Evolutionary conservation across 2,113 vertebrate species (phyloP).

Genomic region (Cephalopterus ornatus): DNA sequence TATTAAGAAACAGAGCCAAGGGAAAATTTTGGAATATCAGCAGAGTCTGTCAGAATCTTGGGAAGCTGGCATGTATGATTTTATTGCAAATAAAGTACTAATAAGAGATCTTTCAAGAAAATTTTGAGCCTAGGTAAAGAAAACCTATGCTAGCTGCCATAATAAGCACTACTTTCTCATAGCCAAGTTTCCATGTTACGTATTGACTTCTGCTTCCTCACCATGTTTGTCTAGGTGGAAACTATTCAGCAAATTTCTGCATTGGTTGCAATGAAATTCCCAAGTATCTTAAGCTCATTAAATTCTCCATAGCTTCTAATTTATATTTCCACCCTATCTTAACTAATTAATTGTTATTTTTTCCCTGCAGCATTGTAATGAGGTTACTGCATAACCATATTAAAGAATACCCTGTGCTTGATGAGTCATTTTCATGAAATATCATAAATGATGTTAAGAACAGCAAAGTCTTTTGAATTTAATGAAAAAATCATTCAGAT

Average conservation of each 20-base stretch:
- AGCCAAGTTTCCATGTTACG: neutral
- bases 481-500: neutral
- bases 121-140: neutral
- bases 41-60: neutral
- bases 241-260: neutral
- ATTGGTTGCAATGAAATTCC: neutral
- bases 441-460: neutral
- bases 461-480: neutral
- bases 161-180: neutral
- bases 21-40: neutral
- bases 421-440: conserved; percentile 38
- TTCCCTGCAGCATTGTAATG: neutral
- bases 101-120: neutral
- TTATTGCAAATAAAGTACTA: neutral
- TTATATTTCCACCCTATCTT: neutral
- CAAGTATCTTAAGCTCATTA: neutral
- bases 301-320: neutral
- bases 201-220: neutral
- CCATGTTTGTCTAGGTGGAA: neutral
- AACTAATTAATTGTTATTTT: neutral
- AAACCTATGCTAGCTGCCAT: neutral
- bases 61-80: neutral
- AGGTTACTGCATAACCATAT: conserved; percentile 2
- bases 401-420: conserved; percentile 3
- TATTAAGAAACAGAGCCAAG: neutral